Percentiles rank a stretch among this genome's conserved stretches.
Conservation (phyloP, 2,797 vertebrate genomes). For the Euthynnus affinis region DNA sequence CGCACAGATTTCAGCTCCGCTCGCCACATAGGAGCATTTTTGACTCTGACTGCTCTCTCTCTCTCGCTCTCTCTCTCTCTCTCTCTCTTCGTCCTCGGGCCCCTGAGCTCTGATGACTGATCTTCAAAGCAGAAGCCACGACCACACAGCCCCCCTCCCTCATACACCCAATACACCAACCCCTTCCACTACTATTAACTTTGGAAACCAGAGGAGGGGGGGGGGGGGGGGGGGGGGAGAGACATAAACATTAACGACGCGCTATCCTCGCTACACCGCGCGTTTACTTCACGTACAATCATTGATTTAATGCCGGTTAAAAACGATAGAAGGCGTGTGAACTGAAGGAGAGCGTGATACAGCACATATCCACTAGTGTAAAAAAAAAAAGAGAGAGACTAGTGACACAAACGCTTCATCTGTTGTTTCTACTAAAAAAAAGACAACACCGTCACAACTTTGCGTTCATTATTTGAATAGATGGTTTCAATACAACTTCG, state of each 20-base stretch:
- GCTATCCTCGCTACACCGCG: conserved; percentile 38
- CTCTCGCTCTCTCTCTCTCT: too few relatives aligned
- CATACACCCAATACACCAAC: conserved; percentile 58
- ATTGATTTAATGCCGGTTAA: conserved; percentile 44
- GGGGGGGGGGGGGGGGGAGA: too few relatives aligned
- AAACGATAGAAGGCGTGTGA: conserved; percentile 25
- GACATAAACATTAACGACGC: conserved; percentile 72
- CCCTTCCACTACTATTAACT: conserved; percentile 80
- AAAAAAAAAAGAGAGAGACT: neutral
- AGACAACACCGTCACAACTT: neutral
- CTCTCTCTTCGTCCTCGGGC: conserved; percentile 76
- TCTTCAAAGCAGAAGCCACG: conserved; percentile 87
- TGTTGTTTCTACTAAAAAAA: neutral
- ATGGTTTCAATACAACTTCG: neutral
- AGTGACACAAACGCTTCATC: neutral
- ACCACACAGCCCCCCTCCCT: conserved; percentile 79
- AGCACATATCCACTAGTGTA: neutral
- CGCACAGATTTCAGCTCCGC: conserved; percentile 71
- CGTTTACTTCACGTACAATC: conserved; percentile 41
- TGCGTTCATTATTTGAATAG: neutral
- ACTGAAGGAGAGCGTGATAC: neutral
- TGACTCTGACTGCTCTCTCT: conserved; percentile 64
- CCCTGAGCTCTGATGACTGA: conserved; percentile 84
- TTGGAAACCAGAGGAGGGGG: conserved; percentile 74
- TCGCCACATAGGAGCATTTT: conserved; percentile 78